These are phyloP conservation scores for Calameuta filiformis DNA, from an alignment of 2,888 invertebrate species.

Conservation along the genomic window DNA sequence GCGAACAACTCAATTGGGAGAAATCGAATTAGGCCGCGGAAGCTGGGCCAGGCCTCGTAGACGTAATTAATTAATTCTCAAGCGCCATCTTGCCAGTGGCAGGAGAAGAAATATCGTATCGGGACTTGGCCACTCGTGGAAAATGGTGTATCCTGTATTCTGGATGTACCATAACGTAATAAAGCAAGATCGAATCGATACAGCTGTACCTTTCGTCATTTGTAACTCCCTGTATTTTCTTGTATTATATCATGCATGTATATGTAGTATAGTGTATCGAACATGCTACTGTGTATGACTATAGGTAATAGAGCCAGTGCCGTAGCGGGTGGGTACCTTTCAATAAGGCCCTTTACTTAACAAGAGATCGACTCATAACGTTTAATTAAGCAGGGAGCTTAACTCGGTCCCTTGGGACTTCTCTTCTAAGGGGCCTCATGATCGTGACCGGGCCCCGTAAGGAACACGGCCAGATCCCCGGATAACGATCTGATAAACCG, in stretches of 20 bases:
- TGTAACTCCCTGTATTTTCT: too few species aligned
- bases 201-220: too few species aligned
- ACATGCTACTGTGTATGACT: too few species aligned
- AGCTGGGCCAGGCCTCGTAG: slow-evolving; percentile 27
- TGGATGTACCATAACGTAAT: too few species aligned
- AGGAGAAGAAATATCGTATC: slow-evolving; percentile 46
- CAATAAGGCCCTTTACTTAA: slow-evolving; percentile 40
- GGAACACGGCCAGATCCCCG: slow-evolving; percentile 63
- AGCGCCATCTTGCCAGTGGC: slow-evolving; percentile 55
- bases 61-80: slow-evolving; percentile 63
- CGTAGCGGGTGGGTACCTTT: too few species aligned
- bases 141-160: too few species aligned
- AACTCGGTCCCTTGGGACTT: slow-evolving; percentile 31
- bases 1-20: slow-evolving; percentile 58
- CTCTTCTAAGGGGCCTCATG: slow-evolving; percentile 32
- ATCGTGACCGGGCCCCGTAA: slow-evolving; percentile 62
- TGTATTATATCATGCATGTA: too few species aligned
- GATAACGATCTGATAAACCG: slow-evolving; percentile 65
- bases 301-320: too few species aligned
- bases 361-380: slow-evolving; percentile 65
- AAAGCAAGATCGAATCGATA: too few species aligned
- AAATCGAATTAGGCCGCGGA: slow-evolving; percentile 57
- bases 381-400: slow-evolving; percentile 58
- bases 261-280: too few species aligned
- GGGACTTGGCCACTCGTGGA: background rate